Evolutionary conservation across 2,113 vertebrate genomes (phyloP), one percentile per base, ranked within the genome.

Genomic region (Myotis davidii): DNA sequence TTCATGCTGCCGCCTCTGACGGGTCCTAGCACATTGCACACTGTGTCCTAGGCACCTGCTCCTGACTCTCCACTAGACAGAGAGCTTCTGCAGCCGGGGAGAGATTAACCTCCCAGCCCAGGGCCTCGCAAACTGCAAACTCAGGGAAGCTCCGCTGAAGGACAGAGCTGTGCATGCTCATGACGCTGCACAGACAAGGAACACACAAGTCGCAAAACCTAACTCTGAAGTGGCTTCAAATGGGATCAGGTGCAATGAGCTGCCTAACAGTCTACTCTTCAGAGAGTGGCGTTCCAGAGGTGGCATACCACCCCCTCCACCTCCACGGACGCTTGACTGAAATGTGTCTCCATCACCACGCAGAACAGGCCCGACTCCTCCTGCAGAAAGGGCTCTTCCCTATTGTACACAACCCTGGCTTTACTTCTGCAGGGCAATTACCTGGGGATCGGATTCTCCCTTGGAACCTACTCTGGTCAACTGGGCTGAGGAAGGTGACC

Each of bases 21-120:
- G 48, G 9, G 2, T 34, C 29, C 42, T 10, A 65, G 73, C 48
- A 11, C 0, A 0, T 14, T 1, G 27, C 2, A 17, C 32, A 13
- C 27, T 23, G 37, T 6, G 17, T 74, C 82, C n/a, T 2, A 4
- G 6, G 42, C 4, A 42, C 29, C 37, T 64, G 73, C 27, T 39
- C 6, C 1, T 32, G 48, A 48, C 21, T 50, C 34, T 6, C 48
- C 25, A 25, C 21, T 6, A 32, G 39, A 23, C 21, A 61, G 37
- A 85, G 5, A 29, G 29, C 17, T 64, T 32, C 54, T 29, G 42
- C 6, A n/a, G 64, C 11, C 54, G 48, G 2, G 5, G 34, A 20
- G 34, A n/a, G 76, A 56, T 11, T 34, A 54, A 73, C 34, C 17
- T 20, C 37, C 64, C 16, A 21, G 59, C 9, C 67, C 29, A 72